Conservation (phyloP, 2,113 vertebrate species). For the Coreoperca whiteheadi region DNA sequence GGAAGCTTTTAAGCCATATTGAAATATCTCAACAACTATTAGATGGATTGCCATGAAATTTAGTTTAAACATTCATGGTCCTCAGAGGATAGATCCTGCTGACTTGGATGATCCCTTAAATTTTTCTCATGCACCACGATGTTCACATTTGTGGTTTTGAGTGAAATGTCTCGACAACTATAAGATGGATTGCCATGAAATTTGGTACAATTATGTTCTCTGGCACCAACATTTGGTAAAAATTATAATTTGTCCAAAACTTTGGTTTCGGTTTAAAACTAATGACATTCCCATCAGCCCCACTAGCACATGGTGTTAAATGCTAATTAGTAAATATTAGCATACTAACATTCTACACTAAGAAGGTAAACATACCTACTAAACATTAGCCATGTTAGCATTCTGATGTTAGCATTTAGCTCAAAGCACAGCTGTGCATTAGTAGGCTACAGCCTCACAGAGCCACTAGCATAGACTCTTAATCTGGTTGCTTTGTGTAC, state of each 20-base stretch:
- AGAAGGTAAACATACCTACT: neutral
- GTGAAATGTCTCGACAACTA: neutral
- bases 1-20: too few relatives aligned
- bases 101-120: neutral
- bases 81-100: neutral
- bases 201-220: neutral
- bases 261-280: neutral
- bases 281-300: neutral
- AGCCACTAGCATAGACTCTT: neutral
- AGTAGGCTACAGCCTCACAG: neutral
- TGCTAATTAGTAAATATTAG: neutral
- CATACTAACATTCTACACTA: too few relatives aligned
- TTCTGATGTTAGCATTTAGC: neutral
- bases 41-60: neutral
- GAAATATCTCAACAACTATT: neutral
- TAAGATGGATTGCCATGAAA: neutral
- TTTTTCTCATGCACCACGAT: neutral
- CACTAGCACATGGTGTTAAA: neutral
- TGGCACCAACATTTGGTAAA: neutral
- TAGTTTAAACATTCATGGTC: neutral
- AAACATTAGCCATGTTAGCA: neutral
- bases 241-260: neutral
- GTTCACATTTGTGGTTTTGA: neutral
- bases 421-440: neutral
- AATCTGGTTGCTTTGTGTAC: neutral